These are phyloP conservation scores for Brachionus angularis DNA, from an alignment of 1,140 invertebrate genomes.

Conservation along the genomic window DNA sequence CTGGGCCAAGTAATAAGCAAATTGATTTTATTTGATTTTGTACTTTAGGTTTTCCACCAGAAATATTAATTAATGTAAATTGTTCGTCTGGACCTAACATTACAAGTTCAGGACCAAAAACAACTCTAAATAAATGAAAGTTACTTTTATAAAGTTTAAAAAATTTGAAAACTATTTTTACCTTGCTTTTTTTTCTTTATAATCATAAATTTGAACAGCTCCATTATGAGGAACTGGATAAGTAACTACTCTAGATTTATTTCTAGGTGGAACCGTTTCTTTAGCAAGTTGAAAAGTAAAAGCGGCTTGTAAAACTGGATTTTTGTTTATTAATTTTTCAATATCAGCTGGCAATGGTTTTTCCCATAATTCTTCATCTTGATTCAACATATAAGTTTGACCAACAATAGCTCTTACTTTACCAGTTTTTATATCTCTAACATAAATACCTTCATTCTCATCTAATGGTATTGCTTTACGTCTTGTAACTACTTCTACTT, in stretches of 20 bases:
- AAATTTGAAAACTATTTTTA: constrained; percentile 46
- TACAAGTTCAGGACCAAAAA: constrained; percentile 55
- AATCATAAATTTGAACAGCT: constrained; percentile 55
- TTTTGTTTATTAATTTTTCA: constrained; percentile 46
- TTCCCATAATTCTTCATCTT: constrained; percentile 62
- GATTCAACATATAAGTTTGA: constrained; percentile 61
- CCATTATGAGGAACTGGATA: constrained; percentile 55
- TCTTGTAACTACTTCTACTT: constrained; percentile 60
- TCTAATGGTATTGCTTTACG: constrained; percentile 60
- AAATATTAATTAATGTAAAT: constrained; percentile 54
- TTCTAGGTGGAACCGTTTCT: constrained; percentile 35
- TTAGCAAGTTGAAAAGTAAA: background rate
- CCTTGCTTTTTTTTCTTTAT: constrained; percentile 55
- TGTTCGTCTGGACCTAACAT: constrained; percentile 55
- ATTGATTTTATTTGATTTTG: constrained; percentile 51
- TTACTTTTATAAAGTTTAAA: background rate
- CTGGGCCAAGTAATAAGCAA: constrained; percentile 55
- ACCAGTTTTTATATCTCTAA: constrained; percentile 61
- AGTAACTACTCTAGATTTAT: constrained; percentile 50
- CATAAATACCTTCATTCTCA: constrained; percentile 63
- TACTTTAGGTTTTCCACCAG: constrained; percentile 55
- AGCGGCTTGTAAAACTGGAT: background rate
- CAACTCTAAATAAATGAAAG: constrained; percentile 47
- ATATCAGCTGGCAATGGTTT: constrained; percentile 58
- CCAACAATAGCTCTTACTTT: constrained; percentile 59